Percentiles rank a stretch among this genome's conserved stretches.
phyloP scores from a whole-genome alignment of 2,888 invertebrate species.

The Halocaridina rubra region DNA sequence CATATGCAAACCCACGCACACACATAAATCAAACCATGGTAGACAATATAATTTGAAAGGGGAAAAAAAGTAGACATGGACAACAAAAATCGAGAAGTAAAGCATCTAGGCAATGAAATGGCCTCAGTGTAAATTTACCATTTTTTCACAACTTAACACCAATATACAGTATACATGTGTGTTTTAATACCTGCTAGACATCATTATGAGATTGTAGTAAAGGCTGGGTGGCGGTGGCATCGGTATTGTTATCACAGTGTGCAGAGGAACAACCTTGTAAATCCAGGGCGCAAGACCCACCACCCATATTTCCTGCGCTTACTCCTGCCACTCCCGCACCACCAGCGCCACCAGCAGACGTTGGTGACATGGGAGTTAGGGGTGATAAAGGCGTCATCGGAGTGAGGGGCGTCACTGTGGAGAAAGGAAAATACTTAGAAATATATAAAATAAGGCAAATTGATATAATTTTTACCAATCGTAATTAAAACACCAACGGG shows the following conservation, averaged over 20 bases:
- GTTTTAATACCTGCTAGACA: constrained; percentile 41
- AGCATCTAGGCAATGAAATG: neutral
- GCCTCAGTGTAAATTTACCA: too few relatives aligned
- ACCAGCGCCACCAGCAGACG: constrained; percentile 16
- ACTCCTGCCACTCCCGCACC: constrained; percentile 16
- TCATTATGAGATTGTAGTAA: constrained; percentile 30
- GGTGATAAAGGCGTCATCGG: constrained; percentile 40
- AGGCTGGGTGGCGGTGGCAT: constrained; percentile 32
- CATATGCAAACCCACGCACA: too few relatives aligned
- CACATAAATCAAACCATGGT: too few relatives aligned
- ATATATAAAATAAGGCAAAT: too few relatives aligned
- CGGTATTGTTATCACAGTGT: neutral
- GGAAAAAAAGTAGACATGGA: too few relatives aligned
- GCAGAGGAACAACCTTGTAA: neutral
- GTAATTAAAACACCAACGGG: too few relatives aligned
- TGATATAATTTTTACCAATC: too few relatives aligned
- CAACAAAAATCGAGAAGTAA: too few relatives aligned
- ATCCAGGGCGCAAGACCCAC: constrained; percentile 34
- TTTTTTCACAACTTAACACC: too few relatives aligned
- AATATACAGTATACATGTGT: neutral
- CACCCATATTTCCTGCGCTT: too few relatives aligned
- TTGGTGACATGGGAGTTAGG: constrained; percentile 42
- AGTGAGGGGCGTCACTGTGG: constrained; percentile 30
- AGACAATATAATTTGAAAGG: too few relatives aligned
- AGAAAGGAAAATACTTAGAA: too few relatives aligned